Evolutionary conservation across 2,113 vertebrate species (phyloP), one percentile per base, ranked within the genome.

Genomic region (Tetrax tetrax): DNA sequence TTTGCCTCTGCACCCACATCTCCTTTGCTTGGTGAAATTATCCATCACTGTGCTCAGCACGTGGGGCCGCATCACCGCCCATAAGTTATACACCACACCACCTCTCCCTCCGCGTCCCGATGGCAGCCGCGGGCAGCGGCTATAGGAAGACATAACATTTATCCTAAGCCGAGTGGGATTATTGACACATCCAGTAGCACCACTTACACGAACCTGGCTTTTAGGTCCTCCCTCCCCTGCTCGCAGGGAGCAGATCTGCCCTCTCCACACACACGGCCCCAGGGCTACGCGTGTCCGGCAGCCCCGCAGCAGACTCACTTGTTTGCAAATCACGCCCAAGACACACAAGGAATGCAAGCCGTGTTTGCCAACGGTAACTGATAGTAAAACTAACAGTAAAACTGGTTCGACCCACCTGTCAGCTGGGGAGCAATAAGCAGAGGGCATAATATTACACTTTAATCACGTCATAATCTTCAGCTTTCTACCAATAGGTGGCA

Each of bases 401-500:
- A 70, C 94, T 56, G 92, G 64, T 48, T 93, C 3, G n/a, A 65
- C 92, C 74, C 89, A 89, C 59, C 76, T 13, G 76, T 27, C 93
- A 75, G 51, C 83, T 51, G 74, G 74, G 66, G 15, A 93, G 12
- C 13, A 84, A 96, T 80, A 89, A 83, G 29, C 83, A 76, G 37
- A 89, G 69, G 87, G 54, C 66, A 63, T 2, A 24, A 72, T 45
- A 56, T 72, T 0, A 1, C 12, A 0, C 80, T 37, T 95, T 93
- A 95, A 96, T 97, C 92, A 59, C 19, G 7, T 65, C 48, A 31
- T 75, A 81, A 77, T 80, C 96, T 85, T 74, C 91, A 4, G 43
- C 2, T 88, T 93, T 92, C 61, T 47, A 59, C 91, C 93, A 94
- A 96, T 93, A 93, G 78, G 87, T 95, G 90, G 90, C 89, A 89